A percentile compares a stretch with the other conserved stretches of the same genome.
These are phyloP conservation scores for Gallinago media DNA, from an alignment of 2,113 vertebrate genomes.

Conservation along the genomic window DNA sequence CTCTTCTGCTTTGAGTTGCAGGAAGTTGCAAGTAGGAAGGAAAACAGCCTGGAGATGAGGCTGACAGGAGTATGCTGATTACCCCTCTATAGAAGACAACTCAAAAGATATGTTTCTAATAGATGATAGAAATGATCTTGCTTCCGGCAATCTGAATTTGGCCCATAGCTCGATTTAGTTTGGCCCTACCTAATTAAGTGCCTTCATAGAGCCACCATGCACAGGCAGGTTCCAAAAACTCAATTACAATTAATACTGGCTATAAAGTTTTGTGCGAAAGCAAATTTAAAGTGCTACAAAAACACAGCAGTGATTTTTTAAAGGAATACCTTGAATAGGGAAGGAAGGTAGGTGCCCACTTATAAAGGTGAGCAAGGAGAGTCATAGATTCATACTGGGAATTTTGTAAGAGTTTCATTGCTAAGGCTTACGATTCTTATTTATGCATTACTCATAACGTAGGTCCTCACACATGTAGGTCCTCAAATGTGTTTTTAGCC, in stretches of 20 bases:
- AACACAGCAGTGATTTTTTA: rapidly evolving
- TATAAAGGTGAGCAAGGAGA: rapidly evolving
- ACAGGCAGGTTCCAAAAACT: neutral
- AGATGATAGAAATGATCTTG: neutral
- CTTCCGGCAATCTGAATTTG: neutral
- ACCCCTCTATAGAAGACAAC: neutral
- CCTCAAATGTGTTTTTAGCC: neutral
- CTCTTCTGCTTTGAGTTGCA: neutral
- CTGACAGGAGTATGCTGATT: neutral
- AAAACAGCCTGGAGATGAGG: neutral
- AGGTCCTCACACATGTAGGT: neutral
- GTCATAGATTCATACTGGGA: neutral
- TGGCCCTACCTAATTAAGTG: neutral
- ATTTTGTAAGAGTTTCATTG: neutral
- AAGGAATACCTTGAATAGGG: neutral
- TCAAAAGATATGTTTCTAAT: neutral
- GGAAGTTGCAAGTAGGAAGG: neutral
- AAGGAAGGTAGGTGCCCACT: neutral
- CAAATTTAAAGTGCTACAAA: neutral
- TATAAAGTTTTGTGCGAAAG: neutral
- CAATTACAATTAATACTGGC: neutral
- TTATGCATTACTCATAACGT: neutral
- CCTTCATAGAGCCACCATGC: neutral
- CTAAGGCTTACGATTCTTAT: neutral
- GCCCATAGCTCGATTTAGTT: neutral